phyloP scores from a whole-genome alignment of 2,113 vertebrate genomes.

The Ophthalmotilapia sp. region DNA sequence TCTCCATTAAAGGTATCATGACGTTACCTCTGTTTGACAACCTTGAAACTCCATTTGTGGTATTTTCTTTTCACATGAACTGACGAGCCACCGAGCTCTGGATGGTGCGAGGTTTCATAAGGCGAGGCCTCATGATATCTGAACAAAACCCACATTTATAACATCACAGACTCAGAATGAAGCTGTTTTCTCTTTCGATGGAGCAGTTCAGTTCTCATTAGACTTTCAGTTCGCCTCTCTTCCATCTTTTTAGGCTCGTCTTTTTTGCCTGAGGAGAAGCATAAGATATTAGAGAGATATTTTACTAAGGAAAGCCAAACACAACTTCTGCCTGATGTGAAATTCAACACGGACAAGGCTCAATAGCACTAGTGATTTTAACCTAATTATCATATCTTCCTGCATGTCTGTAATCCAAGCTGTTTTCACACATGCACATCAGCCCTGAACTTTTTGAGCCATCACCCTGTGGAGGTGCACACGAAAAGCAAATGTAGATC shows the following conservation, averaged over 20 bases:
- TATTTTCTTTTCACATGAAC: conserved; percentile 1
- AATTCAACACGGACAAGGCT: not conserved
- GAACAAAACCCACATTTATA: conserved; percentile 24
- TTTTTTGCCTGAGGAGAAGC: not conserved
- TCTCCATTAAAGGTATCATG: conserved; percentile 41
- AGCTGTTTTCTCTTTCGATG: not conserved
- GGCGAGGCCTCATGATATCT: not conserved
- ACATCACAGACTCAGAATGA: not conserved
- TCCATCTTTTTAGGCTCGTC: not conserved
- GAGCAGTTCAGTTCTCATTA: not conserved
- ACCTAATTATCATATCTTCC: conserved; percentile 3
- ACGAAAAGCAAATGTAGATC: not conserved
- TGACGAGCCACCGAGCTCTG: not conserved
- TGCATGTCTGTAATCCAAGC: not conserved
- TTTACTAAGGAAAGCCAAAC: conserved; percentile 23
- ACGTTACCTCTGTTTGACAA: conserved; percentile 40
- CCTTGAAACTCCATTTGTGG: conserved; percentile 6
- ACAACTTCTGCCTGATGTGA: not conserved
- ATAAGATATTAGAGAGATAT: not conserved
- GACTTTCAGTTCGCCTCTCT: not conserved
- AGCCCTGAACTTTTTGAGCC: not conserved
- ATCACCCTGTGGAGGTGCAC: not conserved
- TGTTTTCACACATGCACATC: not conserved
- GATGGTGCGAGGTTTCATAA: not conserved
- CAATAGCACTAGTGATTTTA: not conserved